Percentiles rank a stretch among this genome's conserved stretches.
These are phyloP conservation scores for Papilio polyxenes DNA, from an alignment of 1,140 invertebrate species.

Conservation along the genomic window DNA sequence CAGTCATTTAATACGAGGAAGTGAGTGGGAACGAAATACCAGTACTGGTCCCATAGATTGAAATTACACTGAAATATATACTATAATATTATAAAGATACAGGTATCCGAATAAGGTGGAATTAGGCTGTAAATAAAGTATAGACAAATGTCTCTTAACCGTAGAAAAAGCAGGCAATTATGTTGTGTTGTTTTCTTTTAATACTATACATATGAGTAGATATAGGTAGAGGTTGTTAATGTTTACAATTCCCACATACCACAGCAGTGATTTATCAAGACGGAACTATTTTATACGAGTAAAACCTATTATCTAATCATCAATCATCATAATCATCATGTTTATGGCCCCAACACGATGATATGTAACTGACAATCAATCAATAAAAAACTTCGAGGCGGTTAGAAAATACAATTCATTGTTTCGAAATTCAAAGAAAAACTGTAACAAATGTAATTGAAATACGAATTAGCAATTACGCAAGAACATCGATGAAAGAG, in stretches of 20 bases:
- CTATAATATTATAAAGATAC: no score
- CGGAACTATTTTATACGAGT: not conserved
- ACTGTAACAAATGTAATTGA: constrained; percentile 1
- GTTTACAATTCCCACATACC: not conserved
- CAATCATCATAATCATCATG: no score
- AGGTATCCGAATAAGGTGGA: no score
- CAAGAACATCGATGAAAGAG: constrained; percentile 32
- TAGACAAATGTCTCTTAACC: no score
- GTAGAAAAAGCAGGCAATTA: no score
- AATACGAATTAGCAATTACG: constrained; percentile 12
- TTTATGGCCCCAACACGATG: not conserved
- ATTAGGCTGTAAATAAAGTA: no score
- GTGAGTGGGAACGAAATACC: not conserved
- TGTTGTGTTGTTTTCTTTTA: no score
- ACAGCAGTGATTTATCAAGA: not conserved
- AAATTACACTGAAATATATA: not conserved
- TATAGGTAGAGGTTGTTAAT: not conserved
- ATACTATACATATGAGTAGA: no score
- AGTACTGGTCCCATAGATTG: not conserved
- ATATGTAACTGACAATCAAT: not conserved
- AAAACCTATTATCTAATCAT: no score
- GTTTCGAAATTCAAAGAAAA: not conserved
- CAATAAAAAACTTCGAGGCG: not conserved
- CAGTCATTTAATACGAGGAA: not conserved
- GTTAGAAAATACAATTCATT: not conserved